phyloP scores from a whole-genome alignment of 2,888 invertebrate genomes.

The Caenorhabditis wallacei region DNA sequence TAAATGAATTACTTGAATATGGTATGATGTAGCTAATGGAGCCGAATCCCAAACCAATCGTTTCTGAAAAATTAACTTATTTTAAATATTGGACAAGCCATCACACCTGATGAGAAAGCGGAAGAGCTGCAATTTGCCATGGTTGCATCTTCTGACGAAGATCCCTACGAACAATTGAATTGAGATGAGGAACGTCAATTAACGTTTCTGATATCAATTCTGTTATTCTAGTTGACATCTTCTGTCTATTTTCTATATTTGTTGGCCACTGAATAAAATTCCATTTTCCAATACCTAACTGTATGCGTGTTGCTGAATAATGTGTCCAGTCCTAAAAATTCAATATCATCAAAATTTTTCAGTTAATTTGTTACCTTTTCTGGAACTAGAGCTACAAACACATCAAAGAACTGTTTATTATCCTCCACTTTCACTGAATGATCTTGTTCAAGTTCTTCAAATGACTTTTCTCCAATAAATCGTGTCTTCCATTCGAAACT shows the following conservation, averaged over 20 bases:
- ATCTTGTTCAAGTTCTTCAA: conserved; percentile 38
- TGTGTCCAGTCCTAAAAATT: conserved; percentile 62
- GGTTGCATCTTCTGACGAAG: conserved; percentile 71
- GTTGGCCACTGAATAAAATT: conserved; percentile 61
- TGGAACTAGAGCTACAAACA: conserved; percentile 62
- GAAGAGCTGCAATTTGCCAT: conserved; percentile 75
- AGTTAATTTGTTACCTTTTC: conserved; percentile 6
- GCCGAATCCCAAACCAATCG: conserved; percentile 76
- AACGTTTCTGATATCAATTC: conserved; percentile 61
- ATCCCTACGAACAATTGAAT: conserved; percentile 74
- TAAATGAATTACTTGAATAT: conserved; percentile 78
- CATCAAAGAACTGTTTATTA: conserved; percentile 28
- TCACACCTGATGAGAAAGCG: conserved; percentile 68
- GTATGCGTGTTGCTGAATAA: conserved; percentile 70
- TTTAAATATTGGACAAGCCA: neutral
- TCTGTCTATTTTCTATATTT: conserved; percentile 18
- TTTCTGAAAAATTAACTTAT: conserved; percentile 61
- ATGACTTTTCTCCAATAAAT: conserved; percentile 29
- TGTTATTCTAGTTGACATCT: conserved; percentile 25
- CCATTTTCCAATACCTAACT: conserved; percentile 65
- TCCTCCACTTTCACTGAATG: conserved; percentile 35
- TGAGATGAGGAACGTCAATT: conserved; percentile 74
- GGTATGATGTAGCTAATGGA: conserved; percentile 73
- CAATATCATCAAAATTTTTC: neutral
- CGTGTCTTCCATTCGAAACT: conserved; percentile 43